Evolutionary conservation across 2,797 vertebrate species (phyloP).

Genomic region (Rhinatrema bivittatum): DNA sequence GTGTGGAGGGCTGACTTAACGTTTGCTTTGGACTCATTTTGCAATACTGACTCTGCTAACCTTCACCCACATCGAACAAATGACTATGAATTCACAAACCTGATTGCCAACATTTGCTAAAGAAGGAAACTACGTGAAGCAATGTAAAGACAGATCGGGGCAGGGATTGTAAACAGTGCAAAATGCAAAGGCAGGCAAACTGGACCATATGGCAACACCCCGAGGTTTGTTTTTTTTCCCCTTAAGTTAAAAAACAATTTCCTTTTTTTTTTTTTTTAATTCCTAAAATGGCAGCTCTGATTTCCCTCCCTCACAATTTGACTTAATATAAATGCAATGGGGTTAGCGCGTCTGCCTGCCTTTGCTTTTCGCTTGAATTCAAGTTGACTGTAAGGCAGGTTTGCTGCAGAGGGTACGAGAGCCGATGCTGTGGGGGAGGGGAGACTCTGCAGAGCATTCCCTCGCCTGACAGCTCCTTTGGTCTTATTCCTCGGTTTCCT

Average conservation of each 20-base stretch:
- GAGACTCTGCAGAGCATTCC: too few species aligned
- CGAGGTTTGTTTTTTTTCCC: too few species aligned
- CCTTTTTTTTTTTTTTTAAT: too few species aligned
- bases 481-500: not conserved
- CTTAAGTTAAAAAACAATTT: not conserved
- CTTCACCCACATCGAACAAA: conserved; percentile 22
- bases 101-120: conserved; percentile 41
- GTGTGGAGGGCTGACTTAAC: conserved; percentile 34
- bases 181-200: conserved; percentile 20
- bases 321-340: too few species aligned
- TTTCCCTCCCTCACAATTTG: not conserved
- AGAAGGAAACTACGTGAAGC: conserved; percentile 33
- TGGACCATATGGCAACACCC: conserved; percentile 38
- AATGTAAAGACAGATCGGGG: conserved; percentile 44
- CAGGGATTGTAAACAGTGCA: conserved; percentile 35
- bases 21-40: conserved; percentile 32
- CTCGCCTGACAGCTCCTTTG: too few species aligned
- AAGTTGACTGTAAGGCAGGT: too few species aligned
- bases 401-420: too few species aligned
- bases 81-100: conserved; percentile 47
- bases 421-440: too few species aligned
- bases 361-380: too few species aligned
- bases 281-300: not conserved
- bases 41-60: conserved; percentile 39
- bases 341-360: too few species aligned